These are phyloP conservation scores for Lasioglossum zephyrum DNA, from an alignment of 2,888 invertebrate genomes.

Conservation along the genomic window DNA sequence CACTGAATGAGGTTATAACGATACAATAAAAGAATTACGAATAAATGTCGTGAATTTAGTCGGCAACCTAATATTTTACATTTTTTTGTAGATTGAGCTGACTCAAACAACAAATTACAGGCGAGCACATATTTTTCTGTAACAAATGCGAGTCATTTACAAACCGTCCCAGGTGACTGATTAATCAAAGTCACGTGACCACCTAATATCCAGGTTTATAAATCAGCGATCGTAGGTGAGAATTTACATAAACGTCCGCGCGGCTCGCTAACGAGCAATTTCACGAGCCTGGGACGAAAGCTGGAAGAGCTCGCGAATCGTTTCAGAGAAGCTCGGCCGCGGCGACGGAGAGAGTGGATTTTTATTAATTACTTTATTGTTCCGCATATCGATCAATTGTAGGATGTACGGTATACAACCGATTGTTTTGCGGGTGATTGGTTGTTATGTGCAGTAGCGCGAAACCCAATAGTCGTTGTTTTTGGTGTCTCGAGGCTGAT, in stretches of 20 bases:
- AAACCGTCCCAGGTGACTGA: background rate
- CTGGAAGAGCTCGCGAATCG: background rate
- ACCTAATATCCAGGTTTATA: background rate
- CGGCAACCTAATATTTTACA: background rate
- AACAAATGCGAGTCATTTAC: background rate
- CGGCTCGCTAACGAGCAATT: background rate
- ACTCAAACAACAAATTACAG: background rate
- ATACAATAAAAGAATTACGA: too few relatives aligned
- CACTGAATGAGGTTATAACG: too few relatives aligned
- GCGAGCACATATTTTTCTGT: background rate
- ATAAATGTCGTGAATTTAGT: too few relatives aligned
- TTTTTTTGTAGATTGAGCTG: background rate
- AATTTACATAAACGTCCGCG: background rate
- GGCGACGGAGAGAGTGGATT: constrained; percentile 23
- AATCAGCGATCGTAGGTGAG: background rate
- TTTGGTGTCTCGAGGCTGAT: constrained; percentile 70
- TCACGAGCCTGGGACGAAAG: background rate
- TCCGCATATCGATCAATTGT: constrained; percentile 53
- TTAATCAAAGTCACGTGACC: background rate
- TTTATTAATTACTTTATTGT: constrained; percentile 59
- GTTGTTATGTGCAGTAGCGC: constrained; percentile 64
- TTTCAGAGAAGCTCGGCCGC: background rate
- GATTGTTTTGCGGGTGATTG: constrained; percentile 65
- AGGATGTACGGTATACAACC: constrained; percentile 40
- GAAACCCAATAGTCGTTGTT: constrained; percentile 65